A percentile compares a stretch with the other conserved stretches of the same genome.
Evolutionary conservation across 2,113 vertebrate genomes (phyloP).

Genomic region (Laticauda colubrina): DNA sequence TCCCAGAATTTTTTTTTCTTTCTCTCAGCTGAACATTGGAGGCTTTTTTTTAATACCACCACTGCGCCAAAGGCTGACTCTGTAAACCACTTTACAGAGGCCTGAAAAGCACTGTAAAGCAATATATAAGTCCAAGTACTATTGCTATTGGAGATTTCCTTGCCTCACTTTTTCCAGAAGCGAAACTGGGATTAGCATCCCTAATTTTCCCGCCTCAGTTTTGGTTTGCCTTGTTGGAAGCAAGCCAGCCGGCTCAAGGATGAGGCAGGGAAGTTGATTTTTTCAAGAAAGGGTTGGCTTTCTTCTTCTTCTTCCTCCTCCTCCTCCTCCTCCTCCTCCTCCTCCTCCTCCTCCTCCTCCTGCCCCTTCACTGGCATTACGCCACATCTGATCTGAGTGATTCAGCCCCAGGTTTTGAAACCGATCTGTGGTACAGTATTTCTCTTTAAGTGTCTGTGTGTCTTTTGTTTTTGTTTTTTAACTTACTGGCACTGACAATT

Average conservation of each 20-base stretch:
- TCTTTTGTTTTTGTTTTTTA: neutral
- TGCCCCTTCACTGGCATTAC: neutral
- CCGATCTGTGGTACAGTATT: neutral
- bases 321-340: too few species aligned
- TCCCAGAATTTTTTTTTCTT: too few species aligned
- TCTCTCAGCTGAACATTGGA: too few species aligned
- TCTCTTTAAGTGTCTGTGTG: neutral
- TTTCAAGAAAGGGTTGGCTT: neutral
- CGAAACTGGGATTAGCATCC: neutral
- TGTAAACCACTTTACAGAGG: too few species aligned
- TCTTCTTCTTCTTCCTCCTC: neutral
- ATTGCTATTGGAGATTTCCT: too few species aligned
- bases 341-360: too few species aligned
- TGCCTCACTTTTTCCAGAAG: neutral
- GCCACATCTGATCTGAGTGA: neutral
- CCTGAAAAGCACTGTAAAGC: too few species aligned
- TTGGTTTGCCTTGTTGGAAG: neutral
- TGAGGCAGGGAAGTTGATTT: neutral
- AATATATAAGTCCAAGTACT: too few species aligned
- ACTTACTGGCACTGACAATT: constrained; percentile 10
- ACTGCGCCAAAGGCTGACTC: too few species aligned
- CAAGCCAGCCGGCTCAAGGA: too few species aligned
- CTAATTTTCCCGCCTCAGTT: neutral
- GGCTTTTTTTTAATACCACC: too few species aligned
- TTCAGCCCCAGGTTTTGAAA: constrained; percentile 26